Percentiles rank a stretch among this genome's conserved stretches.
phyloP scores from a whole-genome alignment of 2,888 invertebrate species.

The Sturmia bella region DNA sequence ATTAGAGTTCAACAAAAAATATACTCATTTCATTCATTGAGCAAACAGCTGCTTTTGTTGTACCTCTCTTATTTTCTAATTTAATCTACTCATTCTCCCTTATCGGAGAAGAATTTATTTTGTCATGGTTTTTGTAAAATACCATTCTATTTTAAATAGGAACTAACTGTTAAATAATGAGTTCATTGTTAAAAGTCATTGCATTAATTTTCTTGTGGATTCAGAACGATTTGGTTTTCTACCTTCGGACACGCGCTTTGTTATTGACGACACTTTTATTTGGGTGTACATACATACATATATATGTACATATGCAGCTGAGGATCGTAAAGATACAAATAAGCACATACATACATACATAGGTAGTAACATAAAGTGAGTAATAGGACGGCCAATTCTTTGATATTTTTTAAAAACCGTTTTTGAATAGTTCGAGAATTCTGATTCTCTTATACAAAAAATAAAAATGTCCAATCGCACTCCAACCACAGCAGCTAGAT shows the following conservation, averaged over 20 bases:
- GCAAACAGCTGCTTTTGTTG: constrained; percentile 48
- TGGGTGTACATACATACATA: background rate
- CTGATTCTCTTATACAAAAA: too few species aligned
- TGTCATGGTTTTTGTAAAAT: constrained; percentile 15
- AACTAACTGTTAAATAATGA: constrained; percentile 58
- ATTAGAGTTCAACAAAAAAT: constrained; percentile 32
- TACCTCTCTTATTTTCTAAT: background rate
- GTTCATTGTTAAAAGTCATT: constrained; percentile 43
- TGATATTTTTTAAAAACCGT: too few species aligned
- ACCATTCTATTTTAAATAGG: constrained; percentile 34
- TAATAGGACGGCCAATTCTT: too few species aligned
- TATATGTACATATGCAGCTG: constrained; percentile 23
- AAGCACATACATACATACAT: constrained; percentile 6
- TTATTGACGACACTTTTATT: constrained; percentile 38
- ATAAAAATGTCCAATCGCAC: too few species aligned
- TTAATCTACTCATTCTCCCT: constrained; percentile 34
- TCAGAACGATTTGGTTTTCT: constrained; percentile 28
- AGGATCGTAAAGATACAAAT: constrained; percentile 46
- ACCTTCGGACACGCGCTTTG: constrained; percentile 48
- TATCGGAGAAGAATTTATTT: background rate
- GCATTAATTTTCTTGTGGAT: constrained; percentile 3
- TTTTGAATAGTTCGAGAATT: too few species aligned
- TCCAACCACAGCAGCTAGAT: too few species aligned
- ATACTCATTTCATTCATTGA: constrained; percentile 34
- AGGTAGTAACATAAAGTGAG: too few species aligned